Evolutionary conservation across 2,113 vertebrate species (phyloP).

Genomic region (Otocyon megalotis): DNA sequence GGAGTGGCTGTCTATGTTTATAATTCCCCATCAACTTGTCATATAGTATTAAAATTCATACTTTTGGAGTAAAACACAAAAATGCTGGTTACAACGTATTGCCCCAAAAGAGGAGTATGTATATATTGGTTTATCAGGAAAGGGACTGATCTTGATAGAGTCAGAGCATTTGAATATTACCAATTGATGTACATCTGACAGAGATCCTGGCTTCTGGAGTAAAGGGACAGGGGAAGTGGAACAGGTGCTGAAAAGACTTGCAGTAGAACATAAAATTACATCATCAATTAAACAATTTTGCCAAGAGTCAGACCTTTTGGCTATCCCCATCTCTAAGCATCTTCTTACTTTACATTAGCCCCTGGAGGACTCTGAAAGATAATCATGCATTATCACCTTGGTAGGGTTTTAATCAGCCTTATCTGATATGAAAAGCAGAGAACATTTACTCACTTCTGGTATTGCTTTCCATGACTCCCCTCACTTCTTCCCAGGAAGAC

Average conservation of each 20-base stretch:
- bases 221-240: neutral
- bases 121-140: neutral
- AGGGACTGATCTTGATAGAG: neutral
- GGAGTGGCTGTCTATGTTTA: neutral
- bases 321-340: neutral
- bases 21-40: constrained; percentile 51
- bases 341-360: neutral
- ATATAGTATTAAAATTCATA: constrained; percentile 34
- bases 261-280: neutral
- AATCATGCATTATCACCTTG: neutral
- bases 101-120: neutral
- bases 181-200: neutral
- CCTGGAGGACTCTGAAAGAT: neutral
- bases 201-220: neutral
- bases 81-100: neutral
- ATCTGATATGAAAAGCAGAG: constrained; percentile 2
- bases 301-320: neutral
- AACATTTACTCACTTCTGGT: neutral
- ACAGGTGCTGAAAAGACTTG: neutral
- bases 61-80: neutral
- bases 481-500: neutral
- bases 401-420: neutral
- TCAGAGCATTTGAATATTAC: neutral
- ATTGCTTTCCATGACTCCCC: neutral
- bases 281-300: neutral